Conservation (phyloP, 2,888 invertebrate species). For the Zygogramma bicolorata region DNA sequence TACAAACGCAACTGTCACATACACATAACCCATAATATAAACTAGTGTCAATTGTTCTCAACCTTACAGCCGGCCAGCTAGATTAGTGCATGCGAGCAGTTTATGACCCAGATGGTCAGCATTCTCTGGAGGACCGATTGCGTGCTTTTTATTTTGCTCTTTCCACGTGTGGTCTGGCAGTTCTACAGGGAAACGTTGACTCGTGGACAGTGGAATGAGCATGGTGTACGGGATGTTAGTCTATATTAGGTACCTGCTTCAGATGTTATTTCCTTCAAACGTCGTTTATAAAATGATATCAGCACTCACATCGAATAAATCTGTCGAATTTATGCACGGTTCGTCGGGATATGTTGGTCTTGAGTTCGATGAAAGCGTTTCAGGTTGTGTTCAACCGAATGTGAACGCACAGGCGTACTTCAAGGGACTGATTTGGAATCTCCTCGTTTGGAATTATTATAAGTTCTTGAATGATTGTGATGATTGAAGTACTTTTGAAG, state of each 20-base stretch:
- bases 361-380: no score
- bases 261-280: slow-evolving; percentile 1
- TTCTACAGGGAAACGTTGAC: slow-evolving; percentile 27
- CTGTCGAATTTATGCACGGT: not conserved
- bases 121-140: slow-evolving; percentile 39
- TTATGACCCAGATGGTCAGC: slow-evolving; percentile 40
- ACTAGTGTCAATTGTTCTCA: slow-evolving; percentile 41
- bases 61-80: slow-evolving; percentile 31
- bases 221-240: slow-evolving; percentile 15
- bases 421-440: no score
- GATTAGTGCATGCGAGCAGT: slow-evolving; percentile 33
- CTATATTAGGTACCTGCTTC: slow-evolving; percentile 30
- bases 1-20: slow-evolving; percentile 38
- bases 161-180: slow-evolving; percentile 41
- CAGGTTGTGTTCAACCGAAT: no score
- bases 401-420: not conserved
- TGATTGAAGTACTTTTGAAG: no score
- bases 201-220: slow-evolving; percentile 23
- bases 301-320: not conserved
- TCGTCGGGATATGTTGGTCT: not conserved
- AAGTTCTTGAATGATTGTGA: no score
- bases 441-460: no score
- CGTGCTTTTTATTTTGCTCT: slow-evolving; percentile 23
- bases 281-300: slow-evolving; percentile 6
- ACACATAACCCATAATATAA: slow-evolving; percentile 38